Evolutionary conservation across 1,140 invertebrate genomes (phyloP).

Genomic region (Lanistes nyassanus): DNA sequence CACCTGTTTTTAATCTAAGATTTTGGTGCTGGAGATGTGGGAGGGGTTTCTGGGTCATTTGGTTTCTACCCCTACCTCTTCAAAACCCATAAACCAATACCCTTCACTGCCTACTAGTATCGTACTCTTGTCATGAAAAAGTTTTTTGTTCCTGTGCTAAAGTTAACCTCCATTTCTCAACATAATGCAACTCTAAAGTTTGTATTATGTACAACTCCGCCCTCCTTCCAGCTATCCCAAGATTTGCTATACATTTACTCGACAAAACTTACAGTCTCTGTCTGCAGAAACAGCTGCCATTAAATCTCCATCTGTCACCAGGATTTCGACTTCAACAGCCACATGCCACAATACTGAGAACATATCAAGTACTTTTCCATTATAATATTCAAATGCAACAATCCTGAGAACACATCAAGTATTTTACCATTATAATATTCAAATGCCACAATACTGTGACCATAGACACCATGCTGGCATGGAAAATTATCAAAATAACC

Average conservation of each 20-base stretch:
- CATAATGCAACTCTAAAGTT: too few species aligned
- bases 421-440: neutral
- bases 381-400: neutral
- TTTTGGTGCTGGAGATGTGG: too few species aligned
- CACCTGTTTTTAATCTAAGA: too few species aligned
- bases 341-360: constrained; percentile 64
- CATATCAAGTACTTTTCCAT: neutral
- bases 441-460: neutral
- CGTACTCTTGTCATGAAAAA: too few species aligned
- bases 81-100: too few species aligned
- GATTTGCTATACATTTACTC: neutral
- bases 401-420: neutral
- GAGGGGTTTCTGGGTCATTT: too few species aligned
- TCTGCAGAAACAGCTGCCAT: constrained; percentile 76
- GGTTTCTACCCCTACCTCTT: too few species aligned
- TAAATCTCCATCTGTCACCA: constrained; percentile 68
- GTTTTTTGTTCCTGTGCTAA: too few species aligned
- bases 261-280: constrained; percentile 70
- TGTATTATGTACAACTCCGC: neutral
- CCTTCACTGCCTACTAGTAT: too few species aligned
- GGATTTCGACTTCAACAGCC: constrained; percentile 67
- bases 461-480: neutral
- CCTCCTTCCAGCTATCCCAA: neutral
- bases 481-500: neutral
- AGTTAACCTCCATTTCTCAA: too few species aligned